These are phyloP conservation scores for Anhinga rufa DNA, from an alignment of 2,113 vertebrate species.

Conservation along the genomic window DNA sequence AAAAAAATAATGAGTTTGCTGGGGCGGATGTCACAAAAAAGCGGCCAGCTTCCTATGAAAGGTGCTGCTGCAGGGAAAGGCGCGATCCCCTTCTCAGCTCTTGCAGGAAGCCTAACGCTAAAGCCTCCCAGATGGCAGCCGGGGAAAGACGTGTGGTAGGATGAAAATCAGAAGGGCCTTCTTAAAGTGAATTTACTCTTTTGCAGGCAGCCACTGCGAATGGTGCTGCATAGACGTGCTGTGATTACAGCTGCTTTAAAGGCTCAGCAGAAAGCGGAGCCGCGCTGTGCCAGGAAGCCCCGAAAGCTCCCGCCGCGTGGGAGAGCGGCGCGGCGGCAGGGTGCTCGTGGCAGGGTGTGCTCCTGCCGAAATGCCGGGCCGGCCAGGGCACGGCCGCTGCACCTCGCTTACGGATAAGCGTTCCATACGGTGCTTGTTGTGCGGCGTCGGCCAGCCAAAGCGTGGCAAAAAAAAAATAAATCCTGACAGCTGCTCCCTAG, in stretches of 20 bases:
- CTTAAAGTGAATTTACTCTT: not conserved
- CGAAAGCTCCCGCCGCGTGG: not conserved
- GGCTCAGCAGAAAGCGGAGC: not conserved
- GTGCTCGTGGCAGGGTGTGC: no score
- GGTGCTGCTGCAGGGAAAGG: no score
- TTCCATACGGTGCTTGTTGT: no score
- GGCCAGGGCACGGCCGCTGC: not conserved
- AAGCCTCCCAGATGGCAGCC: not conserved
- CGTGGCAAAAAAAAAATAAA: not conserved
- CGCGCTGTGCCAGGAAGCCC: not conserved
- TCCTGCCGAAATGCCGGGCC: not conserved
- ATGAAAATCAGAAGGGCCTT: not conserved
- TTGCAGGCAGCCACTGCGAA: not conserved
- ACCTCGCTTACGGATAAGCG: not conserved
- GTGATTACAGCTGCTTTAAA: not conserved
- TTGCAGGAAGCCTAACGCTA: not conserved
- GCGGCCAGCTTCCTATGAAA: not conserved
- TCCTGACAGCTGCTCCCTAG: not conserved
- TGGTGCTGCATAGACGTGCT: not conserved
- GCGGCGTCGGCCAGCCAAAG: not conserved
- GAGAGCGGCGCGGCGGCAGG: no score
- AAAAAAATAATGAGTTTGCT: not conserved
- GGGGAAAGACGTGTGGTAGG: not conserved
- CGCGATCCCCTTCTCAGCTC: not conserved
- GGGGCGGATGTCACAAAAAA: not conserved